Conservation (phyloP, 2,797 vertebrate species). For the Sandelia bainsii region DNA sequence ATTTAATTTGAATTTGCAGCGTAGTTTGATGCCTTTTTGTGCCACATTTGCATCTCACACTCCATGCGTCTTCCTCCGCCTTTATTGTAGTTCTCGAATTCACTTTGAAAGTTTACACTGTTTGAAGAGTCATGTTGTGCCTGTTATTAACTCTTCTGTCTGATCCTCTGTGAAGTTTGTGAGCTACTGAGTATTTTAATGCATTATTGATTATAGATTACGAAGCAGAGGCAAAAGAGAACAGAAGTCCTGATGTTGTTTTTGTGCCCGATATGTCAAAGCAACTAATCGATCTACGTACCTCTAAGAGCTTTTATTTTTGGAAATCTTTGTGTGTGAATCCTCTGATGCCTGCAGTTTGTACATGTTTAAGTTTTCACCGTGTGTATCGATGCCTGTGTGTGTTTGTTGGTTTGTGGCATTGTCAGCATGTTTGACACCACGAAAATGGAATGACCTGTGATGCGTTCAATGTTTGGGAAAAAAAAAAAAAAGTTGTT, state of each 20-base stretch:
- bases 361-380: slow-evolving; percentile 64
- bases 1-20: not conserved
- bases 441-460: slow-evolving; percentile 70
- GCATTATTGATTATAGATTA: slow-evolving; percentile 64
- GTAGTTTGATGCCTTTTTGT: not conserved
- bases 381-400: slow-evolving; percentile 65
- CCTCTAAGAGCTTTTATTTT: slow-evolving; percentile 80
- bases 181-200: slow-evolving; percentile 74
- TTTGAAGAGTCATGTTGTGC: slow-evolving; percentile 74
- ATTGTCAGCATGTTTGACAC: slow-evolving; percentile 78
- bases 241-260: slow-evolving; percentile 45
- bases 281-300: slow-evolving; percentile 62
- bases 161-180: slow-evolving; percentile 69
- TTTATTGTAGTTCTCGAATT: slow-evolving; percentile 28
- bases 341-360: slow-evolving; percentile 77
- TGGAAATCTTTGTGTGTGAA: slow-evolving; percentile 67
- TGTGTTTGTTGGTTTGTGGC: slow-evolving; percentile 68
- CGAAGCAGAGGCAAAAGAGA: slow-evolving; percentile 58
- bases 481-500: slow-evolving; percentile 33
- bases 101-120: slow-evolving; percentile 71
- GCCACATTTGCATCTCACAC: not conserved
- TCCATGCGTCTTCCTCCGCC: slow-evolving; percentile 4
- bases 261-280: slow-evolving; percentile 61
- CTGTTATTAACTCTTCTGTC: slow-evolving; percentile 71
- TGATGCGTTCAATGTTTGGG: slow-evolving; percentile 71